A percentile compares a stretch with the other conserved stretches of the same genome.
phyloP scores from a whole-genome alignment of 2,888 invertebrate species.

The Agelastica alni region DNA sequence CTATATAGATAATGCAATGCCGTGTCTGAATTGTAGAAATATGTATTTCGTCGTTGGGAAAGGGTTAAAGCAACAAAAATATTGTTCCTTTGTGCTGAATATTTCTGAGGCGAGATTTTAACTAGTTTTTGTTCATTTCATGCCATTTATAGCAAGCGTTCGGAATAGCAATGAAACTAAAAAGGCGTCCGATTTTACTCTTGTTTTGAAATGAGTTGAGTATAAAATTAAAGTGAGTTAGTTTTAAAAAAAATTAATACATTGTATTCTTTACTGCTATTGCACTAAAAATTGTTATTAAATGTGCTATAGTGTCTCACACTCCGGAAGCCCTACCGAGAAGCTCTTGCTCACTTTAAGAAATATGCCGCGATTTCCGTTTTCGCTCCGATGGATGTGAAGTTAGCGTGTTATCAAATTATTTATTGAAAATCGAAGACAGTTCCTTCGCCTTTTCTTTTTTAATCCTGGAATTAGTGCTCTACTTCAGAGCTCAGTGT shows the following conservation, averaged over 20 bases:
- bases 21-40: not conserved
- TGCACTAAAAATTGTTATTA: constrained; percentile 26
- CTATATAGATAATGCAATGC: too few relatives aligned
- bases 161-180: too few relatives aligned
- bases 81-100: too few relatives aligned
- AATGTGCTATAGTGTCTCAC: constrained; percentile 24
- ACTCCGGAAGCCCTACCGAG: constrained; percentile 7
- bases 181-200: too few relatives aligned
- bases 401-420: constrained; percentile 26
- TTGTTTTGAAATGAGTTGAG: too few relatives aligned
- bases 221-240: too few relatives aligned
- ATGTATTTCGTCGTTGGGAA: not conserved
- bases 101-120: too few relatives aligned
- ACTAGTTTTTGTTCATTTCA: too few relatives aligned
- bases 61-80: too few relatives aligned
- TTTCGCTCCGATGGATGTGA: constrained; percentile 23
- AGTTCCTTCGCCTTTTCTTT: constrained; percentile 14
- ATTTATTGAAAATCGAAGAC: constrained; percentile 22
- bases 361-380: constrained; percentile 23
- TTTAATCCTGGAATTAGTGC: constrained; percentile 10
- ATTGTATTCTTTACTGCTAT: too few relatives aligned
- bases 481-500: constrained; percentile 3
- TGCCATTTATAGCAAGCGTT: too few relatives aligned
- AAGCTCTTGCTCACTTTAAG: constrained; percentile 14
- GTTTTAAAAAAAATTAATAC: too few relatives aligned